Evolutionary conservation across 2,888 invertebrate genomes (phyloP).

Genomic region (Drosophila prostipennis): DNA sequence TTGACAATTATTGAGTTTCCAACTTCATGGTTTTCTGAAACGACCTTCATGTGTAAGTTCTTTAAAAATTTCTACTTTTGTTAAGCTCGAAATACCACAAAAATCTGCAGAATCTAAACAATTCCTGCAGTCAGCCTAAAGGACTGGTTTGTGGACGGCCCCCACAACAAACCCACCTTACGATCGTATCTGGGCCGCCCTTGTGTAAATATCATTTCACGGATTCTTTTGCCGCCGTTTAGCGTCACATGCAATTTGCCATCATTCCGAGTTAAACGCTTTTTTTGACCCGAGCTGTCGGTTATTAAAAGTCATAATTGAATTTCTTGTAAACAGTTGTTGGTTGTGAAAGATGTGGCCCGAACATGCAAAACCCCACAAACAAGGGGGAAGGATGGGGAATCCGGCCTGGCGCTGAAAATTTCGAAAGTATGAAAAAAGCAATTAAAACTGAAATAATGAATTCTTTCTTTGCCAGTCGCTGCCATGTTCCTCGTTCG

Average conservation of each 20-base stretch:
- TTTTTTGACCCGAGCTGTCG: constrained; percentile 62
- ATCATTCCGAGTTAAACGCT: constrained; percentile 24
- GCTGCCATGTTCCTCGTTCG: constrained; percentile 45
- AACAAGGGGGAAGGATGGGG: constrained; percentile 9
- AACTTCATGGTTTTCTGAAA: too few species aligned
- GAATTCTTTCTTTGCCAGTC: constrained; percentile 76
- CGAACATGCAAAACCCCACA: constrained; percentile 72
- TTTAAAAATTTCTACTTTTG: too few species aligned
- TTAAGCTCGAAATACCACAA: too few species aligned
- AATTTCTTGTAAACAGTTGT: constrained; percentile 79
- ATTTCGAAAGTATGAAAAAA: constrained; percentile 82
- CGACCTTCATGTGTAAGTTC: too few species aligned
- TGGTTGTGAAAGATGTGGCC: constrained; percentile 74
- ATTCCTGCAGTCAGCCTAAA: not conserved
- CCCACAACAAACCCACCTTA: not conserved
- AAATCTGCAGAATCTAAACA: not conserved
- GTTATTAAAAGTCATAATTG: constrained; percentile 81
- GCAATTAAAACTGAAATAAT: constrained; percentile 83
- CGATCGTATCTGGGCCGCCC: constrained; percentile 20
- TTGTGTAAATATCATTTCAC: constrained; percentile 23
- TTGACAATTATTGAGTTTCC: too few species aligned
- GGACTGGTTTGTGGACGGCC: not conserved
- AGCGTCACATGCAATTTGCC: constrained; percentile 46
- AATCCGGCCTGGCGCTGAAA: constrained; percentile 58
- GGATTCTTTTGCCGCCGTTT: constrained; percentile 18